Evolutionary conservation across 2,113 vertebrate species (phyloP), one percentile per base, ranked within the genome.

Genomic region (Corvus cornix): DNA sequence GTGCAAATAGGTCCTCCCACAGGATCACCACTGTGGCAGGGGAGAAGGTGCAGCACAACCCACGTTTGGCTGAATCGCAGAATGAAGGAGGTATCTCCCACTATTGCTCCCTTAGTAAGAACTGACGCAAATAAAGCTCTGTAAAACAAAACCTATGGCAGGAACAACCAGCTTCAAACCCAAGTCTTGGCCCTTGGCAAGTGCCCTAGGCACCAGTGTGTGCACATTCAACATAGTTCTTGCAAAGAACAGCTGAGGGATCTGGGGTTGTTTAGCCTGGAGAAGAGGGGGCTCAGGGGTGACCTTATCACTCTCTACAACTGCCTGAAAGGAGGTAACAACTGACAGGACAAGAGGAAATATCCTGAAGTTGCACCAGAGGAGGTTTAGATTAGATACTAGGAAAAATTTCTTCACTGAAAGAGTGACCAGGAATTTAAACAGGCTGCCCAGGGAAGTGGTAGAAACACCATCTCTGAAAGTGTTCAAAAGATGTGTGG

Each of bases 11-110:
- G 19, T 28, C 24, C 26, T 51, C 6, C 24, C 3, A 3, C 1
- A 1, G 52, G 37, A 72, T 39, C 52, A 33, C 10, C 10, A 4
- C 37, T 17, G 46, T 12, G 4, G 33, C 35, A 55, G 39, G 41
- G 41, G 26, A 78, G 13, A 21, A 21, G 16, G 7, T 46, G 53
- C 48, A 64, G 93, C 44, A 48, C 41, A 37, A 13, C 15, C 12
- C 23, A 46, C 33, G 5, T 9, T 17, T 0, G 9, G 49, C 69
- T 30, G n/a, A 56, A 33, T 7, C 0, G 0, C 60, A 46, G 48
- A 1, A 2, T 30, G 60, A 41, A 19, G 20, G 23, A 41, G 3
- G 8, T 21, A 15, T 52, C 53, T 66, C 35, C 35, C n/a, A 41
- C 58, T n/a, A 8, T 44, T 21, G 23, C 46, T 72, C 30, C 23